These are phyloP conservation scores for Limnephilus marmoratus DNA, from an alignment of 2,888 invertebrate genomes.

Conservation along the genomic window DNA sequence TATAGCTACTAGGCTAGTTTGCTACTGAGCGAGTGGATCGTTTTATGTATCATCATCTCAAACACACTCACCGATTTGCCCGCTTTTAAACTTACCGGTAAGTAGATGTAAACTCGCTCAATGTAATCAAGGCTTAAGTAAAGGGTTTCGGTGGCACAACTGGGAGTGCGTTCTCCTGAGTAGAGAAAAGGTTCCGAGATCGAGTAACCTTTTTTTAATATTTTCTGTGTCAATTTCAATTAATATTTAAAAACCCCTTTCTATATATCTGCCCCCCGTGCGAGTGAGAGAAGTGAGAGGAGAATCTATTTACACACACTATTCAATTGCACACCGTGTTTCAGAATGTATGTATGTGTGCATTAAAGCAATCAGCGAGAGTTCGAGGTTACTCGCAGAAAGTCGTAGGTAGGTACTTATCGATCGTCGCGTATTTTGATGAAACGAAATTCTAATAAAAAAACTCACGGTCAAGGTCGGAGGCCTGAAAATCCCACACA, in stretches of 20 bases:
- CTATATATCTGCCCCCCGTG: background rate
- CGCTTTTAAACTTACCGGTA: too few species aligned
- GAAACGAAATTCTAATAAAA: constrained; percentile 9
- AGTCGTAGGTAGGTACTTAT: background rate
- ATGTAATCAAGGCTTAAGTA: too few species aligned
- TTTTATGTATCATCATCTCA: too few species aligned
- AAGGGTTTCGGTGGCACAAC: too few species aligned
- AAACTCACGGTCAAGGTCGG: constrained; percentile 33
- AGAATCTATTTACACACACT: background rate
- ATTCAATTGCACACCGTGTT: background rate
- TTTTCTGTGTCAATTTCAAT: background rate
- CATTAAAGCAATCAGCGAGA: background rate
- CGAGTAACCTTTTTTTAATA: too few species aligned
- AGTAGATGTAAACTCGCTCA: too few species aligned
- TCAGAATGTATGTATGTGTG: background rate
- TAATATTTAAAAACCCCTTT: background rate
- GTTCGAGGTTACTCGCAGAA: constrained; percentile 13
- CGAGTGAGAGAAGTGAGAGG: background rate
- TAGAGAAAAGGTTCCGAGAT: too few species aligned
- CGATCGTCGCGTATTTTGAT: constrained; percentile 37
- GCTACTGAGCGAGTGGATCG: too few species aligned
- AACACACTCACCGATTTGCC: too few species aligned
- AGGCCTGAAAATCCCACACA: background rate
- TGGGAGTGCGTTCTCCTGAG: too few species aligned
- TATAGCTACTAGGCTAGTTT: too few species aligned